Conservation (phyloP, 2,888 invertebrate species). For the Synanthedon formicaeformis region DNA sequence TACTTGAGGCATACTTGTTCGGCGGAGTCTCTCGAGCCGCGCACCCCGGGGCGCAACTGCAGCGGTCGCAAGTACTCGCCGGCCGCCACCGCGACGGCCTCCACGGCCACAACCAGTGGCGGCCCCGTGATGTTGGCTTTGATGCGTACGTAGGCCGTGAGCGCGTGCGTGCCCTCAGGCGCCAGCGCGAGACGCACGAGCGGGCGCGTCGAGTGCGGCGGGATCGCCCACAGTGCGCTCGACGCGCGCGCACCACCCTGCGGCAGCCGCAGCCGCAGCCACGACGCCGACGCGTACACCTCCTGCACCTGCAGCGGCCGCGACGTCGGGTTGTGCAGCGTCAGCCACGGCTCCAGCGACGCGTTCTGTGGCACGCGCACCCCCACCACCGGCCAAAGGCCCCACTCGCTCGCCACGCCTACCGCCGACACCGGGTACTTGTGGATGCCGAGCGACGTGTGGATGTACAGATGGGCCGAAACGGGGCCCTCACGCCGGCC, state of each 20-base stretch:
- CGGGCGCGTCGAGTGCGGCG: constrained; percentile 87
- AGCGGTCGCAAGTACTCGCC: constrained; percentile 30
- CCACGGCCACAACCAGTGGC: constrained; percentile 50
- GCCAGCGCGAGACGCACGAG: constrained; percentile 85
- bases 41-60: constrained; percentile 28
- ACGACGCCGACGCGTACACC: constrained; percentile 89
- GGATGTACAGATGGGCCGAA: constrained; percentile 89
- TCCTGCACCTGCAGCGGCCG: constrained; percentile 83
- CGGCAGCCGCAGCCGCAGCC: constrained; percentile 92
- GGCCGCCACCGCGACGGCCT: constrained; percentile 36
- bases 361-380: constrained; percentile 93
- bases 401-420: constrained; percentile 91
- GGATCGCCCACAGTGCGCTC: constrained; percentile 87
- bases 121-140: constrained; percentile 42
- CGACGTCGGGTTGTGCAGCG: constrained; percentile 94
- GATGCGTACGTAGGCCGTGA: constrained; percentile 59
- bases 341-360: constrained; percentile 87
- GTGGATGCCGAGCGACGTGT: constrained; percentile 93
- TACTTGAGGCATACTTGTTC: constrained; percentile 20
- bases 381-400: constrained; percentile 90
- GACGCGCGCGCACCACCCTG: constrained; percentile 82
- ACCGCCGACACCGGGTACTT: constrained; percentile 89
- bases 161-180: constrained; percentile 59
- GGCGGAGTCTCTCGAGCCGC: constrained; percentile 37
- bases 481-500: constrained; percentile 91